A percentile compares a stretch with the other conserved stretches of the same genome.
Evolutionary conservation across 2,888 invertebrate genomes (phyloP).

Genomic region (Phlogophora meticulosa): DNA sequence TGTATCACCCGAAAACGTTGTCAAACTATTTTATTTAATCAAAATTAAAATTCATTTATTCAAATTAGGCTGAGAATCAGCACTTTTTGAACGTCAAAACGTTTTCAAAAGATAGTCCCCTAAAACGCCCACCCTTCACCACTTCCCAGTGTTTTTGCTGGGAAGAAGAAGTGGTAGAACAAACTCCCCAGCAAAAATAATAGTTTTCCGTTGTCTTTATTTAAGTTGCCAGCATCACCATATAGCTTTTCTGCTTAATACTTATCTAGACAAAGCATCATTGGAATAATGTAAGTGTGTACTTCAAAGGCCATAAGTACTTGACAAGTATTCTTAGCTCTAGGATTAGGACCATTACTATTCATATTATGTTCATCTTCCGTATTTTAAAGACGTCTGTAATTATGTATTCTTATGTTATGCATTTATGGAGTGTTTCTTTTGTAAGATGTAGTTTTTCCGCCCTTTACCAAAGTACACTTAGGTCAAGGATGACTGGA

Average conservation of each 20-base stretch:
- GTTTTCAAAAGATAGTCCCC: no score
- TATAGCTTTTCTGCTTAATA: not conserved
- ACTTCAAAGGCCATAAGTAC: not conserved
- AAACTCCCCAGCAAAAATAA: no score
- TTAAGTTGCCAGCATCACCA: not conserved
- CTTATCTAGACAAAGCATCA: conserved; percentile 1
- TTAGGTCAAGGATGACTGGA: not conserved
- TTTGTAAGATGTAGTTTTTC: not conserved
- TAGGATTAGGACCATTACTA: not conserved
- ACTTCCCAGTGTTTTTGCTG: no score
- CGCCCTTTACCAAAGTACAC: not conserved
- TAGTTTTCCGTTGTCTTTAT: not conserved
- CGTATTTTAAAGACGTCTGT: not conserved
- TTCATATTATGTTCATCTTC: not conserved
- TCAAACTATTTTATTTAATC: no score
- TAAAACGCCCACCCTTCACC: no score
- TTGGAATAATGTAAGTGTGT: conserved; percentile 2
- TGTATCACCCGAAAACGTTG: no score
- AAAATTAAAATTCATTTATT: no score
- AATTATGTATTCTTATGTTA: not conserved
- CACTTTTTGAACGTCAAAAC: no score
- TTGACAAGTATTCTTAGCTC: not conserved
- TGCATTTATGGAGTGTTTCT: not conserved
- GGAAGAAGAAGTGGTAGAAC: no score
- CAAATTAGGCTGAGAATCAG: no score